A percentile compares a stretch with the other conserved stretches of the same genome.
Evolutionary conservation across 2,888 invertebrate species (phyloP).

Genomic region (Diploptera punctata): DNA sequence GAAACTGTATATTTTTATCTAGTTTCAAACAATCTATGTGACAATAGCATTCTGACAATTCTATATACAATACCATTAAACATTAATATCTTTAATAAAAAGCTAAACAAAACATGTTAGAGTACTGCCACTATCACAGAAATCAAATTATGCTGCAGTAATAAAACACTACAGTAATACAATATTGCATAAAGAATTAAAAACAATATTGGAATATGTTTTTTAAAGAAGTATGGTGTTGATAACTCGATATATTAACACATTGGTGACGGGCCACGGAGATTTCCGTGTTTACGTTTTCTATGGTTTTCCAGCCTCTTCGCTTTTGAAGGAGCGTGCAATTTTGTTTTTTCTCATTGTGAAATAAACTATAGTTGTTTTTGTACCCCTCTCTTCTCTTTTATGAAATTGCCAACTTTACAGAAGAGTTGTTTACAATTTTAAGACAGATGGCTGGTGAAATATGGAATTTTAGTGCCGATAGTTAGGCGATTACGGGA

Average conservation of each 20-base stretch:
- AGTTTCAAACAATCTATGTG: background rate
- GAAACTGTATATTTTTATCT: background rate
- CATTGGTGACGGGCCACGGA: too few relatives aligned
- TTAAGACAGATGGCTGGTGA: too few relatives aligned
- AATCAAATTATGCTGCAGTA: background rate
- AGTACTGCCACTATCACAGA: conserved; percentile 24
- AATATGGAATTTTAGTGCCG: too few relatives aligned
- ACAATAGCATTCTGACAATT: background rate
- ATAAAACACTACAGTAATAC: conserved; percentile 18
- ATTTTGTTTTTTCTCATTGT: too few relatives aligned
- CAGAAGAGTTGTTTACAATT: too few relatives aligned
- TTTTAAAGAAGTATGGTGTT: conserved; percentile 15
- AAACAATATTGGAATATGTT: conserved; percentile 21
- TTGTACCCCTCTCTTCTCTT: too few relatives aligned
- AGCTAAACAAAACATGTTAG: background rate
- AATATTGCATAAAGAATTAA: conserved; percentile 11
- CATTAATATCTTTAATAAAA: conserved; percentile 3
- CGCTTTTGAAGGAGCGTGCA: too few relatives aligned
- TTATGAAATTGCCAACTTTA: too few relatives aligned
- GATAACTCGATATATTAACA: conserved; percentile 5
- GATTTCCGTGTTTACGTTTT: too few relatives aligned
- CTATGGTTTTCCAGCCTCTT: too few relatives aligned
- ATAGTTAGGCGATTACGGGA: too few relatives aligned
- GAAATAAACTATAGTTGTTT: too few relatives aligned
- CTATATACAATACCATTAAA: conserved; percentile 7